Conservation (phyloP, 2,113 vertebrate species). For the Peromyscus leucopus region DNA sequence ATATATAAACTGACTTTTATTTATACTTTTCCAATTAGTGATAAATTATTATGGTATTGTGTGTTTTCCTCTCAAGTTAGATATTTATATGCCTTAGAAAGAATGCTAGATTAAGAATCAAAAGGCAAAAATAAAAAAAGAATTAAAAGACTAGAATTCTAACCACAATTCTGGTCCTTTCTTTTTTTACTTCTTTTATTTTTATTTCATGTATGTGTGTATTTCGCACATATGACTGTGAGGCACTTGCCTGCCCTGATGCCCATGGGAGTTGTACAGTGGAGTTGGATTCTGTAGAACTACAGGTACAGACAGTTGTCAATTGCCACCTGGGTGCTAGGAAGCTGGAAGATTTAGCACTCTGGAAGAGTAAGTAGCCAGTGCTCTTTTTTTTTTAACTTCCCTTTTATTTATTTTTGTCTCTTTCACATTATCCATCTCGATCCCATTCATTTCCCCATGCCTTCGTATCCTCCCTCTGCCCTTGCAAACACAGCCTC, state of each 20-base stretch:
- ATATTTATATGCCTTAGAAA: not conserved
- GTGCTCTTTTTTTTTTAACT: too few species aligned
- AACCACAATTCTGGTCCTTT: not conserved
- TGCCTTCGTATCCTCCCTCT: not conserved
- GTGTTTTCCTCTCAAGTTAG: not conserved
- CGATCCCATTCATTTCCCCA: not conserved
- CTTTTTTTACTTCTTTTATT: not conserved
- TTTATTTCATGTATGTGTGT: not conserved
- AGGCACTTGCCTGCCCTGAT: not conserved
- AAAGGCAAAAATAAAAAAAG: not conserved
- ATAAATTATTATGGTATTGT: not conserved
- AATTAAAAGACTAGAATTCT: not conserved
- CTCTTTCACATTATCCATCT: not conserved
- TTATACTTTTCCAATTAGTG: conserved; percentile 15
- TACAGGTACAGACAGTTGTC: not conserved
- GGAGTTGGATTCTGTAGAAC: not conserved
- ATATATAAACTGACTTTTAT: conserved; percentile 10
- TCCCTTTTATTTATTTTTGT: not conserved
- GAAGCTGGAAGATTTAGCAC: not conserved
- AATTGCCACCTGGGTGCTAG: not conserved
- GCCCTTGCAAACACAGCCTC: too few species aligned
- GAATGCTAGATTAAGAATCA: not conserved
- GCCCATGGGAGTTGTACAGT: too few species aligned
- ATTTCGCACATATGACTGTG: not conserved
- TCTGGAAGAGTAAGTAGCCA: not conserved